These are phyloP conservation scores for Metacarcinus magister DNA, from an alignment of 2,888 invertebrate genomes.

Conservation along the genomic window DNA sequence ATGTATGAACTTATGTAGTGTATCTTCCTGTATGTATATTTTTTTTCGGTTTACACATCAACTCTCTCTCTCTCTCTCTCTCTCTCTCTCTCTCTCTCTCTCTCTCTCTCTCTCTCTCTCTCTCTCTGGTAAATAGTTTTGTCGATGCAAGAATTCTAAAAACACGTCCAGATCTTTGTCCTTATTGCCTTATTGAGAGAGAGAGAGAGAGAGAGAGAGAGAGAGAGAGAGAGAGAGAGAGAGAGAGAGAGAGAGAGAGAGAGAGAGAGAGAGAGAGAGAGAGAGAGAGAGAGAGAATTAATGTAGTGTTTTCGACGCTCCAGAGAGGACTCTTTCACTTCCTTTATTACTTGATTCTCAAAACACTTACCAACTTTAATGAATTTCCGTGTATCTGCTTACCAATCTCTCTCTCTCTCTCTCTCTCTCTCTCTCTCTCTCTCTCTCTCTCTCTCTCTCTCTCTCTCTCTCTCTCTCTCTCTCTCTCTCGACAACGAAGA, in stretches of 20 bases:
- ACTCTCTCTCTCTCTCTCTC: neutral
- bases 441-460: neutral
- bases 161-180: neutral
- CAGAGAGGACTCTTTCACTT: neutral
- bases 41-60: no score
- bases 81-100: no score
- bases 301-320: neutral
- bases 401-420: conserved; percentile 18
- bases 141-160: no score
- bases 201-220: neutral
- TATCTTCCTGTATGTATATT: no score
- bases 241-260: conserved; percentile 43
- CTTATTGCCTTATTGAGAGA: neutral
- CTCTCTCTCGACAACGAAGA: no score
- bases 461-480: no score
- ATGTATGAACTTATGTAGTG: no score
- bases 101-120: no score
- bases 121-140: no score
- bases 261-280: conserved; percentile 46
- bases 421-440: neutral
- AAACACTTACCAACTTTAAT: neutral
- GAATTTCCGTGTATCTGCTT: neutral
- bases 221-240: conserved; percentile 40
- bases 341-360: neutral
- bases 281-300: neutral